Evolutionary conservation across 1,140 invertebrate genomes (phyloP), one percentile per base, ranked within the genome.

Genomic region (Aleiodes sp.): DNA sequence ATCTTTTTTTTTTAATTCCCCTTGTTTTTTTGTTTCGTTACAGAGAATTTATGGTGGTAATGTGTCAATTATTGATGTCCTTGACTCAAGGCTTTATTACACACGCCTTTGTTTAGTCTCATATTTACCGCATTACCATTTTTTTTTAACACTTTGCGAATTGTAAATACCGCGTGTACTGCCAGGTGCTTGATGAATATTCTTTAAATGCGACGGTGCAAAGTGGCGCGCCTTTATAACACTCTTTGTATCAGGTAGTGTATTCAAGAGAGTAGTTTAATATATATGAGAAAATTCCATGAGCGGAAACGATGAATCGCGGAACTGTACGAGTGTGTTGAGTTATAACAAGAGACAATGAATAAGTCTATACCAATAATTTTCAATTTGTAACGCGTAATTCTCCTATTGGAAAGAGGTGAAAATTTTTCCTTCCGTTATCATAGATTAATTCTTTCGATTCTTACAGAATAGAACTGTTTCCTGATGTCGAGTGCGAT

Each of bases 171-270:
- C 29, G 24, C 33, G 31, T 16, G 39, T 21, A 9, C 12, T 24
- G 24, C 59, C 66, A 68, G 66, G 66, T 61, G 66, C 35, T 57
- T 60, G 37, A 68, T 68, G 56, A 68, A 68, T 68, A 33, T 61
- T 28, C 35, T 59, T 57, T 68, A 61, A n/a, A 56, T 31, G 2
- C 33, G 14, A 33, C 57, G n/a, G 59, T 68, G 59, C 24, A 16
- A 61, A 59, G 56, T 59, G 56, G 56, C 56, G 28, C 56, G 26
- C 12, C 26, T 59, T 59, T 31, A 7, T 28, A 14, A 29, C 12
- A 4, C 56, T n/a, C 28, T 28, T n/a, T 59, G 14, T 7, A 19
- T n/a, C 56, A 59, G 26, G 56, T 12, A 28, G 16, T 59, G 28
- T 31, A 29, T 59, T 59, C 28, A 52, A 41, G 61, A 41, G 26